Base-by-base conservation (phyloP, 2,797 vertebrate genomes). In the Smutsia temminckii region DNA sequence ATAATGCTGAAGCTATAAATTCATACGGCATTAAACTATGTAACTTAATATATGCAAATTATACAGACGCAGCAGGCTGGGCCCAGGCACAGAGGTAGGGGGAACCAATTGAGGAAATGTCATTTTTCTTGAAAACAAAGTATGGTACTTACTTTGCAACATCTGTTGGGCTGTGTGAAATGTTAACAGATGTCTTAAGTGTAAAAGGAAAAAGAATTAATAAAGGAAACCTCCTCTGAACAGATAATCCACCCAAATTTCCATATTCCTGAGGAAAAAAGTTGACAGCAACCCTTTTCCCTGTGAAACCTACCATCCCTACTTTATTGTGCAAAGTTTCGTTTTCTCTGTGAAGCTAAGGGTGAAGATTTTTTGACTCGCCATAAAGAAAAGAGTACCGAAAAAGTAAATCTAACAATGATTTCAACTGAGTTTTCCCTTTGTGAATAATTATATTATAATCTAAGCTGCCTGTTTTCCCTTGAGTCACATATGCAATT, bases 131-230 rank as follows among this genome's bases (percentile, higher is more conserved):
- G 94, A 97, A 96, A 98, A 97, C 96, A 97, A 98, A 97, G 92
- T 97, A 97, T 97, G 80, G 64, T 92, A 95, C 91, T 97, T 74
- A 84, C 96, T 97, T 86, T 97, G 94, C 92, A 98, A 98, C 98
- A 98, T 98, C 98, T 98, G 98, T 96, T 98, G 96, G 69, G 96
- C 85, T 98, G 86, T 94, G 96, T 97, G 98, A 97, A 98, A 98
- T 96, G 95, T 96, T 98, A 98, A 98, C 98, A 98, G 98, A 99
- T 98, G 98, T 98, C 94, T 98, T 98, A 98, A 97, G 96, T 96
- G 51, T 86, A 98, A 96, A 63, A 87, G 37, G 77, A 69, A 55
- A 46, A 89, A 68, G 49, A 95, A 95, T 91, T 97, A 98, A 98
- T 97, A 98, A 98, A 98, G 77, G 81, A 98, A 98, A 97, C 84